Evolutionary conservation across 2,113 vertebrate species (phyloP), one percentile per base, ranked within the genome.

Genomic region (Dasyornis broadbenti): DNA sequence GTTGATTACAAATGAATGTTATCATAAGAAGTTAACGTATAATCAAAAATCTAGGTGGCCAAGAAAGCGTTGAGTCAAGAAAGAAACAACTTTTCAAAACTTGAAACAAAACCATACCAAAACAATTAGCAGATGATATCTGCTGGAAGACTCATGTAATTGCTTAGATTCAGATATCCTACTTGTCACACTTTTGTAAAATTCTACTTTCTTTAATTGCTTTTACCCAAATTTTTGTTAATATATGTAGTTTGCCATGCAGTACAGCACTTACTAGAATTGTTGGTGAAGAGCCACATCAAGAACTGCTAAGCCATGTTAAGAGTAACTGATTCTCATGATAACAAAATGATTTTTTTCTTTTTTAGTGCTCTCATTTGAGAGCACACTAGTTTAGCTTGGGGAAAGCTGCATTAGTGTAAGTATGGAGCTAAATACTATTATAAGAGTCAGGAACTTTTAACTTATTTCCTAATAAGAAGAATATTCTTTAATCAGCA

Each of bases 401-500:
- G 3, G 45, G 47, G 57, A 40, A 54, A 75, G 19, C 9, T 66
- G 10, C 33, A 61, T 56, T 72, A 63, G 6, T 64, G 9, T 76
- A 57, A 69, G 17, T 64, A 24, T 42, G 64, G 53, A 53, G 30
- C 26, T 81, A 57, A 47, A 61, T 49, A 31, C 33, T 52, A 17
- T 15, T 44, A 22, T 69, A 77, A 73, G 45, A 77, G 35, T 72
- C 37, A 35, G n/a, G 26, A 64, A 77, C 33, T 95, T 92, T 89
- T 53, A 94, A 61, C 37, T 77, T 5, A n/a, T 65, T 84, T 92
- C 69, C 39, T 78, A 59, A 13, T 54, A 35, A 54, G 64, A 89
- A 61, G 33, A 89, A 19, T 81, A 13, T 45, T 86, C 72, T 94
- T 91, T 94, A 81, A 86, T 96, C 86, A 84, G 77, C 81, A 95